Percentiles rank a stretch among this genome's conserved stretches.
Evolutionary conservation across 2,888 invertebrate species (phyloP).

Genomic region (Mayetiola destructor): DNA sequence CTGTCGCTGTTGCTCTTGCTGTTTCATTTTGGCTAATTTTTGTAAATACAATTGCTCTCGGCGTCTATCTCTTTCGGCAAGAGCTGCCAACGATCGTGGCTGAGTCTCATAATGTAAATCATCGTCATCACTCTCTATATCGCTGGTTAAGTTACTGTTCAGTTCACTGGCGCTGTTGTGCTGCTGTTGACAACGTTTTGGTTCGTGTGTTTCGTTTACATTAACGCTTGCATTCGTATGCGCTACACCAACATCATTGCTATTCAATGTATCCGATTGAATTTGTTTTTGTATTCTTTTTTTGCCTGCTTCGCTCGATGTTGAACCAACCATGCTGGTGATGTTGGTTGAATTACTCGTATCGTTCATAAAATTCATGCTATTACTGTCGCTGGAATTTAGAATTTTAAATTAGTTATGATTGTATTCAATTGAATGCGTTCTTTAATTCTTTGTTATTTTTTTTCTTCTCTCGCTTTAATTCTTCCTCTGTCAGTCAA

Average conservation of each 20-base stretch:
- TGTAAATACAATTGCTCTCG: slow-evolving; percentile 6
- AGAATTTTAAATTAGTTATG: not conserved
- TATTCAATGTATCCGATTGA: too few species aligned
- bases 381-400: slow-evolving; percentile 15
- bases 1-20: not conserved
- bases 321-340: not conserved
- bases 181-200: not conserved
- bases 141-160: not conserved
- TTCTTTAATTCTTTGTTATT: not conserved
- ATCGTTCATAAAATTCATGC: not conserved
- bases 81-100: slow-evolving; percentile 6
- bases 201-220: not conserved
- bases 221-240: not conserved
- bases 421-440: not conserved
- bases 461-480: too few species aligned
- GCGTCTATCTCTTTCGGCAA: slow-evolving; percentile 2
- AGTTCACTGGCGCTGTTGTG: not conserved
- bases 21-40: not conserved
- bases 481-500: too few species aligned
- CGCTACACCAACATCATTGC: too few species aligned
- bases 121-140: not conserved
- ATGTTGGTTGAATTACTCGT: slow-evolving; percentile 5
- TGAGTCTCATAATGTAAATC: not conserved
- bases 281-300: not conserved
- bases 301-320: not conserved